Evolutionary conservation across 2,797 vertebrate genomes (phyloP).

Genomic region (Macropodus opercularis): DNA sequence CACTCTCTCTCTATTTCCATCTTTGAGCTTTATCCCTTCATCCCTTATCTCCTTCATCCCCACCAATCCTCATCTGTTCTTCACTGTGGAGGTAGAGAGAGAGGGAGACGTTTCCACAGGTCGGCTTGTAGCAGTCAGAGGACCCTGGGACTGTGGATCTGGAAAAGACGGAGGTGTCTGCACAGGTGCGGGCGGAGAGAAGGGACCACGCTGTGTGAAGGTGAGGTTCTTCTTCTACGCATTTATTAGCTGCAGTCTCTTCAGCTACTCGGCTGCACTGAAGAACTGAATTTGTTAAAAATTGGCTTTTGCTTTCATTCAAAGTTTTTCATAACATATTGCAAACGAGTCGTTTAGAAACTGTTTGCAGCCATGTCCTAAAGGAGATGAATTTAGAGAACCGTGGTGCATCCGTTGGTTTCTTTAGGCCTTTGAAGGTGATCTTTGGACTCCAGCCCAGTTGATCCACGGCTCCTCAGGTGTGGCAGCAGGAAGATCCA

Average conservation of each 20-base stretch:
- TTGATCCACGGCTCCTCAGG: constrained; percentile 41
- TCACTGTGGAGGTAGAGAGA: constrained; percentile 65
- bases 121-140: constrained; percentile 48
- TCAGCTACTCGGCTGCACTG: too few relatives aligned
- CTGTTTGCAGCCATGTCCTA: too few relatives aligned
- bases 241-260: too few relatives aligned
- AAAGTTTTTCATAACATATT: too few relatives aligned
- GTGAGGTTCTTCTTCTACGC: constrained; percentile 61
- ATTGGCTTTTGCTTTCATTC: too few relatives aligned
- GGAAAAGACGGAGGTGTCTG: constrained; percentile 40
- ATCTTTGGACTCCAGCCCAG: constrained; percentile 54
- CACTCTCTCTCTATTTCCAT: constrained; percentile 76
- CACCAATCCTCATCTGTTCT: constrained; percentile 83
- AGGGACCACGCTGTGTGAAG: constrained; percentile 37
- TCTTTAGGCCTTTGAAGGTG: constrained; percentile 52
- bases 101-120: constrained; percentile 74
- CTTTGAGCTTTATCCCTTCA: constrained; percentile 84
- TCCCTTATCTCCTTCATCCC: constrained; percentile 86
- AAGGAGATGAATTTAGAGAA: too few relatives aligned
- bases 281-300: too few relatives aligned
- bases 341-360: too few relatives aligned
- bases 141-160: constrained; percentile 54
- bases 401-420: too few relatives aligned
- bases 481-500: constrained; percentile 39
- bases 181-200: constrained; percentile 40